Evolutionary conservation across 2,888 invertebrate genomes (phyloP), one percentile per base, ranked within the genome.

Genomic region (Maniola hyperantus): DNA sequence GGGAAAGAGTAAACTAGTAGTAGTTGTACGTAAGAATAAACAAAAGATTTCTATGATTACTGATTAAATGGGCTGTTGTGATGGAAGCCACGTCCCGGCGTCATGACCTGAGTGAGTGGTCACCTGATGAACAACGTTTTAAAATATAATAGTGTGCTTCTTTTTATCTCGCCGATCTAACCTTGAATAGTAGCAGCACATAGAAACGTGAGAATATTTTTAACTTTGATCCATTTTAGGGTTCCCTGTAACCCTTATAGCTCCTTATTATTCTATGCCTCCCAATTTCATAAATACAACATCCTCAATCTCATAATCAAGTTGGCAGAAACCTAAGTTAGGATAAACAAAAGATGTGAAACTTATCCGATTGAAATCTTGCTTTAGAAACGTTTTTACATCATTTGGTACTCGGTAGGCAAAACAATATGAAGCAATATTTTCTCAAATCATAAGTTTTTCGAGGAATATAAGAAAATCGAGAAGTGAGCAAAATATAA

Each of bases 191-290:
- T 72, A 76, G 82, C 80, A 83, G 81, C 80, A 71, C 71, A 73
- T 71, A 73, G 60, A 74, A 74, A 88, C 87, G 86, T 88, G 87
- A 87, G 82, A 87, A 83, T 79, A 84, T 87, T 81, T 74, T 71
- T 74, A 67, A 66, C 72, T 73, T 72, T 72, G 74, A 74, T 66
- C 65, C 60, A 66, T 65, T 61, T 42, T 61, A 66, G 54, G 39
- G 26, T 62, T 63, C 34, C 8, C 44, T 51, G 1, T 33, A 26
- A 13, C 4, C 42, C 0, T 42, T 11, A 0, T n/a, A 13, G 4
- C 13, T 13, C 42, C 11, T 10, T 10, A 11, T 11, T n/a, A n/a
- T n/a, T n/a, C n/a, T n/a, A 13, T 13, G 13, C 42, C 11, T 42
- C 13, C 42, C 0, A 42, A 13, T 42, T 42, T 42, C 42, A 42